Evolutionary conservation across 23 tunicate species (phyloP).

Genomic region (Halocynthia aurantium): DNA sequence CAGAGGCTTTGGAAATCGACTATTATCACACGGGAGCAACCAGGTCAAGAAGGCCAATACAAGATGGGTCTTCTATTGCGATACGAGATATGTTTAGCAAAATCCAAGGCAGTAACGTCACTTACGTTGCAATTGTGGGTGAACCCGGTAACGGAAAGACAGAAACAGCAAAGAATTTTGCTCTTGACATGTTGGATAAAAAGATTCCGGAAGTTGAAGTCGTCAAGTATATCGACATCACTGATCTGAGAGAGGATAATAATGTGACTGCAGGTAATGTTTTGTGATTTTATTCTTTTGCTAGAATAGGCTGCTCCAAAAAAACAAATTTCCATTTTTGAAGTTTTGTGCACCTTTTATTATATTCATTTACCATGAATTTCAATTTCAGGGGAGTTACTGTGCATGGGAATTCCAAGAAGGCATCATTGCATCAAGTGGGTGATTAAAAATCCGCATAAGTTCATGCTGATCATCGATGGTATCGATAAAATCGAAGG

Average conservation of each 20-base stretch:
- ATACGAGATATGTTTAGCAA: no score
- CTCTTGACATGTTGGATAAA: neutral
- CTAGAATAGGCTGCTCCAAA: no score
- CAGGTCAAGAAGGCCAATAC: no score
- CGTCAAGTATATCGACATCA: neutral
- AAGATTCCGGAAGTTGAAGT: conserved; percentile 1
- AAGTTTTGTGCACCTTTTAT: no score
- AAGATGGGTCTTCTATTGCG: no score
- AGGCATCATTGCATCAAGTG: neutral
- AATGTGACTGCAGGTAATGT: no score
- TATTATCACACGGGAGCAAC: no score
- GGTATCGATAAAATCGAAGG: neutral
- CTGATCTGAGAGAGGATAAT: neutral
- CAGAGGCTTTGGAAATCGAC: no score
- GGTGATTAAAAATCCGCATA: neutral
- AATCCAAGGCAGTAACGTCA: no score
- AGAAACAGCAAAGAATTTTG: neutral
- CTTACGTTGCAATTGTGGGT: neutral
- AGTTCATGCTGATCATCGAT: neutral
- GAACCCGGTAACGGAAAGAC: neutral
- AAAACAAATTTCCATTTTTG: no score
- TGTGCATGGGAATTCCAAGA: neutral
- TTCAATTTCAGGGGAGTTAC: neutral
- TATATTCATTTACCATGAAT: no score
- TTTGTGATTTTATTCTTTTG: no score